phyloP scores from a whole-genome alignment of 1,140 invertebrate species.

The Olivierus martensii region DNA sequence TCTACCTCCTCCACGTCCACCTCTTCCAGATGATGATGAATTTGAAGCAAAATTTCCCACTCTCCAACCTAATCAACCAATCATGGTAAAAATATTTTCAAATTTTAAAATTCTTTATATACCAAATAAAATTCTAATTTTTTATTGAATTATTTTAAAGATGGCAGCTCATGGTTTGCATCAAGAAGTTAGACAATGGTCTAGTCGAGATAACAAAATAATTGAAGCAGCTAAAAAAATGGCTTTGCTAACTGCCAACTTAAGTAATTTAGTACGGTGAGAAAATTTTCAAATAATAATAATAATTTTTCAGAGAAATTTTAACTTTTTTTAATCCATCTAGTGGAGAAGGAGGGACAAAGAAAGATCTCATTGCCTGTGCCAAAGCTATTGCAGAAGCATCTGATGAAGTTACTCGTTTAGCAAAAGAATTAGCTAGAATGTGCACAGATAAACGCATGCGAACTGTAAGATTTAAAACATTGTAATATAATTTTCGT shows the following conservation, averaged over 20 bases:
- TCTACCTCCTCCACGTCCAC: slow-evolving; percentile 63
- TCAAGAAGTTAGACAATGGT: slow-evolving; percentile 96
- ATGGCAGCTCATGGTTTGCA: slow-evolving; percentile 96
- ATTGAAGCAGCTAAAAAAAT: slow-evolving; percentile 97
- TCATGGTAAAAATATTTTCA: slow-evolving; percentile 52
- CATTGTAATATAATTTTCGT: background rate
- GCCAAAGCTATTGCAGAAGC: slow-evolving; percentile 96
- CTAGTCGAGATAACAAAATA: slow-evolving; percentile 97
- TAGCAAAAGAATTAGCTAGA: slow-evolving; percentile 91
- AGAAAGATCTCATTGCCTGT: slow-evolving; percentile 95
- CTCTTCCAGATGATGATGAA: slow-evolving; percentile 91
- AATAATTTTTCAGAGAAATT: background rate
- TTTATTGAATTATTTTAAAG: slow-evolving; percentile 35
- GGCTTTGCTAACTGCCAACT: slow-evolving; percentile 91
- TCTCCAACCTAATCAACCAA: slow-evolving; percentile 76
- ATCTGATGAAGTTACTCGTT: slow-evolving; percentile 90
- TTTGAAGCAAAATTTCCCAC: slow-evolving; percentile 72
- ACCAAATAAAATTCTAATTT: background rate
- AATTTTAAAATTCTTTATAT: background rate
- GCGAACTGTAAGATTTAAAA: slow-evolving; percentile 54
- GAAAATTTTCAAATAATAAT: background rate
- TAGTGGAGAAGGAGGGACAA: slow-evolving; percentile 80
- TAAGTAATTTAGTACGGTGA: slow-evolving; percentile 79
- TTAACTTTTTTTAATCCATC: slow-evolving; percentile 1
- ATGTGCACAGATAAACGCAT: slow-evolving; percentile 98